A percentile compares a stretch with the other conserved stretches of the same genome.
phyloP scores from a whole-genome alignment of 1,140 invertebrate genomes.

The Scaptodrosophila lebanonensis region DNA sequence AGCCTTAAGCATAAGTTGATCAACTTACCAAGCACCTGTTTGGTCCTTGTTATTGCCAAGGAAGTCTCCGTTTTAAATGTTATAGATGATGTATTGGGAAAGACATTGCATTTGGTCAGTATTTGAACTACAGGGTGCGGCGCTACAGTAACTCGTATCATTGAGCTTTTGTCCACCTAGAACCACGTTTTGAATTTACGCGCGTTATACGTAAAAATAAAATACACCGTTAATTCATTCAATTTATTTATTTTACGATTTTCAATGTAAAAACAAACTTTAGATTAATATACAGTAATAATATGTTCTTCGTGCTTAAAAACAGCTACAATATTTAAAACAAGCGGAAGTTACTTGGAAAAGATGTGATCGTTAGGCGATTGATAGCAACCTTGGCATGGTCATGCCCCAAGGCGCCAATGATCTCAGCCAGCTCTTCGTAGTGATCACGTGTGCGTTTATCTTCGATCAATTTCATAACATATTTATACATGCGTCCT shows the following conservation, averaged over 20 bases:
- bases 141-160: too few relatives aligned
- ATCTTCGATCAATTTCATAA: constrained; percentile 88
- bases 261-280: constrained; percentile 45
- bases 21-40: too few relatives aligned
- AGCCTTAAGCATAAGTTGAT: too few relatives aligned
- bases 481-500: constrained; percentile 87
- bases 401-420: constrained; percentile 83
- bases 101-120: too few relatives aligned
- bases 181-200: background rate
- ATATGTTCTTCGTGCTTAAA: background rate
- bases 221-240: constrained; percentile 23
- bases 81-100: too few relatives aligned
- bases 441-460: constrained; percentile 86
- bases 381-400: constrained; percentile 80
- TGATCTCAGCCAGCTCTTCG: constrained; percentile 83
- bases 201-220: background rate
- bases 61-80: too few relatives aligned
- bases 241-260: constrained; percentile 21
- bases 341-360: constrained; percentile 64
- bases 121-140: too few relatives aligned
- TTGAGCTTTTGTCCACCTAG: too few relatives aligned
- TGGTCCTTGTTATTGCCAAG: too few relatives aligned
- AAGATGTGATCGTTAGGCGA: constrained; percentile 56
- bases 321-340: constrained; percentile 46
- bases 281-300: constrained; percentile 30